phyloP scores from a whole-genome alignment of 2,113 vertebrate species.

The Callionymus lyra region DNA sequence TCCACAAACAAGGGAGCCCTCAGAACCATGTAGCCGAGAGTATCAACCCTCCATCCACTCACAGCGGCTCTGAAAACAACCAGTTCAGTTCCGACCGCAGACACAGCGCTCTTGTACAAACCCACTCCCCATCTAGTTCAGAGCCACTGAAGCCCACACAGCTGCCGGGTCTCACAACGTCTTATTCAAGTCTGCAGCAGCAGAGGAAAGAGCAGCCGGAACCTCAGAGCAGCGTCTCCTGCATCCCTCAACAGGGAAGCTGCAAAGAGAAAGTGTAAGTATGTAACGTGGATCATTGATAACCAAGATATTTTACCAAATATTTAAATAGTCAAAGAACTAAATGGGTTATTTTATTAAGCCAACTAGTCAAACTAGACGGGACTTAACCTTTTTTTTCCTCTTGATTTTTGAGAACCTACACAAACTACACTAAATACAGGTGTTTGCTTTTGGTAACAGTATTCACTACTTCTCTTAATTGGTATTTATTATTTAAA shows the following conservation, averaged over 20 bases:
- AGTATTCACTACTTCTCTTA: too few relatives aligned
- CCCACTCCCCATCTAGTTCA: conserved; percentile 11
- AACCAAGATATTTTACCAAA: too few relatives aligned
- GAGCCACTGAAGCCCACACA: conserved; percentile 17
- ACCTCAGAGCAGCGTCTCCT: conserved; percentile 22
- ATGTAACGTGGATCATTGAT: too few relatives aligned
- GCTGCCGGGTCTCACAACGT: conserved; percentile 11
- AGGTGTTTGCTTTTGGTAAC: too few relatives aligned
- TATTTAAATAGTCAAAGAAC: too few relatives aligned
- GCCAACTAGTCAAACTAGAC: too few relatives aligned
- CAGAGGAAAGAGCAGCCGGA: conserved; percentile 21
- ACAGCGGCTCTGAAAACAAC: neutral
- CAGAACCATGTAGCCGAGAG: conserved; percentile 15
- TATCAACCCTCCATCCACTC: conserved; percentile 12
- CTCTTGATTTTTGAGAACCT: too few relatives aligned
- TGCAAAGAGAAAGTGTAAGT: conserved; percentile 11
- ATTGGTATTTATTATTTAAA: too few relatives aligned
- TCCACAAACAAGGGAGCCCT: conserved; percentile 11
- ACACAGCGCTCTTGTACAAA: conserved; percentile 12
- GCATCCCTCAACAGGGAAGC: conserved; percentile 9
- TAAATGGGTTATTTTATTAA: too few relatives aligned
- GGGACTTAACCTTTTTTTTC: too few relatives aligned
- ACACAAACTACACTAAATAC: too few relatives aligned
- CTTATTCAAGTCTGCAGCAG: conserved; percentile 16
- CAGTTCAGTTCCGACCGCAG: conserved; percentile 16